Evolutionary conservation across 2,888 invertebrate genomes (phyloP).

Genomic region (Rhorus exstirpatorius): DNA sequence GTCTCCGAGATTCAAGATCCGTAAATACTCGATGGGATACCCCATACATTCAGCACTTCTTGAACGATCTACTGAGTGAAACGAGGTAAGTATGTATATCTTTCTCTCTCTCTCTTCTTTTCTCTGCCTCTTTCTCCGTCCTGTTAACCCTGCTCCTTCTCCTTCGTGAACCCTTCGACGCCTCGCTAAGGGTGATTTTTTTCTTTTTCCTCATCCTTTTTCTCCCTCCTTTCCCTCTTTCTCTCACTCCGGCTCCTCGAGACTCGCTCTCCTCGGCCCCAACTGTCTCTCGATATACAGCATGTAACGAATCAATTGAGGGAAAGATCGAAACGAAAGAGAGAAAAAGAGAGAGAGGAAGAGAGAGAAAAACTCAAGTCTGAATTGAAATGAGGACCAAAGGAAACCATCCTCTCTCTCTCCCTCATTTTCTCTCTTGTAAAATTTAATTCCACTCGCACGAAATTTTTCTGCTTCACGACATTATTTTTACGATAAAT

Average conservation of each 20-base stretch:
- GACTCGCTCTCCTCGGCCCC: constrained; percentile 5
- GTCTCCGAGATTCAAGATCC: too few species aligned
- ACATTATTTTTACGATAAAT: too few species aligned
- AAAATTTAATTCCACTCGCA: background rate
- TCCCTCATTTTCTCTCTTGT: background rate
- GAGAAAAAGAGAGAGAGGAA: constrained; percentile 42
- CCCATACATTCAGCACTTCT: background rate
- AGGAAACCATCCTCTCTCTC: constrained; percentile 5
- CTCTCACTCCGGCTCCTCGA: too few species aligned
- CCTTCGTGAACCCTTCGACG: too few species aligned
- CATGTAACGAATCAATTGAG: constrained; percentile 82
- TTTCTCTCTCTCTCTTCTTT: constrained; percentile 19
- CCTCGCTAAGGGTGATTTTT: too few species aligned
- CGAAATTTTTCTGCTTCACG: background rate
- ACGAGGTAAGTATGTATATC: background rate
- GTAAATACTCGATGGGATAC: background rate
- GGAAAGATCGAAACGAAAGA: constrained; percentile 9
- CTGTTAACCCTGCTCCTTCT: too few species aligned
- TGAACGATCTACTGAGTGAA: background rate
- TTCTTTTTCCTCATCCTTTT: constrained; percentile 54
- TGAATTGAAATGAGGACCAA: constrained; percentile 69
- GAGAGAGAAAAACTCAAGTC: too few species aligned
- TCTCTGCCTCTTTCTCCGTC: background rate
- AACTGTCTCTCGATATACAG: constrained; percentile 53
- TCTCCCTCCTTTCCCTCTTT: constrained; percentile 53